Conservation (phyloP, 1,140 invertebrate genomes). For the Bombus picipes region DNA sequence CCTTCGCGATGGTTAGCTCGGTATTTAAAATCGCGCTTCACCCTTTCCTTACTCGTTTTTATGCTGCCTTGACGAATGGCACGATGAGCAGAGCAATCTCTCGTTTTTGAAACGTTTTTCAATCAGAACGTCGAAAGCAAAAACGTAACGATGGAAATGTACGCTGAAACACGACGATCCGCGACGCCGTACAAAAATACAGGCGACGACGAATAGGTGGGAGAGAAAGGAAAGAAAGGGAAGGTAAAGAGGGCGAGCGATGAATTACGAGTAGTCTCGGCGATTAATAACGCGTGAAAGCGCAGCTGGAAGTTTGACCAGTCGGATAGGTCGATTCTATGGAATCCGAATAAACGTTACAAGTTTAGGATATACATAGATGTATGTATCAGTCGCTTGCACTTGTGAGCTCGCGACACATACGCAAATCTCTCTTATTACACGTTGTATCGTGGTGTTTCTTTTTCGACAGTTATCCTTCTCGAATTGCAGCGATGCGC, state of each 20-base stretch:
- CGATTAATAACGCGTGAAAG: conserved; percentile 64
- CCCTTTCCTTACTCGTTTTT: neutral
- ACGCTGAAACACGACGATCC: neutral
- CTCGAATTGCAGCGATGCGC: no score
- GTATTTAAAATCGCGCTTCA: conserved; percentile 49
- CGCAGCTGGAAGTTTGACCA: conserved; percentile 61
- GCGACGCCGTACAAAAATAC: neutral
- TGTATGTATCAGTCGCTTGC: no score
- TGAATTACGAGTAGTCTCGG: conserved; percentile 57
- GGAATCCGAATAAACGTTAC: conserved; percentile 64
- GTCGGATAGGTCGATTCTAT: conserved; percentile 28
- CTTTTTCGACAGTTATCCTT: no score
- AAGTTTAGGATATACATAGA: no score
- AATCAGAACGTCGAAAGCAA: neutral
- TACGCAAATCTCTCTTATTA: no score
- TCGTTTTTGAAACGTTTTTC: neutral
- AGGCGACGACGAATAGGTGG: no score
- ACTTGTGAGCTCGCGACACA: no score
- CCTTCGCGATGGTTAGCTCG: conserved; percentile 13
- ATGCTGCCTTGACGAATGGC: neutral
- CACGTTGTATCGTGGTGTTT: no score
- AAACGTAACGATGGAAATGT: conserved; percentile 3
- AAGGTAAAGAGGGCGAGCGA: conserved; percentile 12
- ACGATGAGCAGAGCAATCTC: neutral
- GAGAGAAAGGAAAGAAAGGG: conserved; percentile 18